phyloP scores from a whole-genome alignment of 2,888 invertebrate genomes.

The Ophion ventricosus region DNA sequence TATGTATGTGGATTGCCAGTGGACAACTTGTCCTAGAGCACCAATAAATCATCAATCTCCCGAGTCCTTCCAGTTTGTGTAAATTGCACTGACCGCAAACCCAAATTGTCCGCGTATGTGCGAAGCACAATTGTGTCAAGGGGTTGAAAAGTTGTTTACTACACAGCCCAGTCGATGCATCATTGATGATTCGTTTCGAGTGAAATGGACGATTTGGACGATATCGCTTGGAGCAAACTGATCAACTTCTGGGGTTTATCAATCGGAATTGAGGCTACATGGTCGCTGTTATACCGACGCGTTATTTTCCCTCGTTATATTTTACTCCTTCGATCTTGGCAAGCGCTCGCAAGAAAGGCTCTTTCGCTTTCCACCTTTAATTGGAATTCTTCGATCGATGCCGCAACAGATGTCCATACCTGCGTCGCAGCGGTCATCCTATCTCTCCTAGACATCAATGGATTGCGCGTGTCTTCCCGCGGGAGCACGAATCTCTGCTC shows the following conservation, averaged over 20 bases:
- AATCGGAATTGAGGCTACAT: background rate
- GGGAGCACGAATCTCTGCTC: constrained; percentile 19
- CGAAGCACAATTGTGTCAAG: background rate
- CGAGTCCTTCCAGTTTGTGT: too few species aligned
- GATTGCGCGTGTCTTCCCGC: constrained; percentile 71
- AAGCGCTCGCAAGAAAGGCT: constrained; percentile 40
- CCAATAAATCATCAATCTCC: too few species aligned
- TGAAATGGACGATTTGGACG: background rate
- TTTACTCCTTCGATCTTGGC: constrained; percentile 11
- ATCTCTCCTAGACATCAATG: constrained; percentile 80
- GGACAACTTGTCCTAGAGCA: too few species aligned
- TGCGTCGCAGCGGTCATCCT: constrained; percentile 76
- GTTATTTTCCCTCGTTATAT: constrained; percentile 12
- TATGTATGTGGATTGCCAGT: too few species aligned
- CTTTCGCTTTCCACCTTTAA: constrained; percentile 66
- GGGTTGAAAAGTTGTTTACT: background rate
- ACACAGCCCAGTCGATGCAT: background rate
- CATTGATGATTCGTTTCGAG: background rate
- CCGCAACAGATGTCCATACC: constrained; percentile 69
- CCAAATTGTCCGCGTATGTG: background rate
- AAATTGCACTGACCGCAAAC: too few species aligned
- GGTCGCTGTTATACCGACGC: background rate
- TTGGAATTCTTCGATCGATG: constrained; percentile 61
- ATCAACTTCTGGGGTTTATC: background rate
- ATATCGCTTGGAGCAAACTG: background rate